Evolutionary conservation across 2,888 invertebrate species (phyloP).

Genomic region (Tanaodytes sp.): DNA sequence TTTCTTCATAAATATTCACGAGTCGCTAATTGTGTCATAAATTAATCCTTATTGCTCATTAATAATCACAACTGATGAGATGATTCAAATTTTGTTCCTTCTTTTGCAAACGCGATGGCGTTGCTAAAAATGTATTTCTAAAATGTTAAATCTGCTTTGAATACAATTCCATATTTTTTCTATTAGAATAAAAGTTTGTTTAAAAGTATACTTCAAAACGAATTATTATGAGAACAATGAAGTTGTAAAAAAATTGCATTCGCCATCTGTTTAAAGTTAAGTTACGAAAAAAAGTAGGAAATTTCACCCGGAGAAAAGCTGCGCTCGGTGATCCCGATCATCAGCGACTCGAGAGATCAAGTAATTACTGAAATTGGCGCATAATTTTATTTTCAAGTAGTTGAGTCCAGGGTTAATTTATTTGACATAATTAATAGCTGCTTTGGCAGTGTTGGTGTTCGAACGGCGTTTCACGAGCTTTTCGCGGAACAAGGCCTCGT

Average conservation of each 20-base stretch:
- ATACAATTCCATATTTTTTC: no score
- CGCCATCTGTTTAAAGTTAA: no score
- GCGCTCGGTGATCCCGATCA: conserved; percentile 10
- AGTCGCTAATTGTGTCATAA: conserved; percentile 37
- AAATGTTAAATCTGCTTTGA: no score
- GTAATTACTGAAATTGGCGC: conserved; percentile 52
- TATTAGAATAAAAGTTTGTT: no score
- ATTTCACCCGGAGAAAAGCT: neutral
- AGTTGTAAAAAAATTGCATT: no score
- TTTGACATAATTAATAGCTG: conserved; percentile 53
- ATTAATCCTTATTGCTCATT: conserved; percentile 35
- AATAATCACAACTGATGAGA: conserved; percentile 24
- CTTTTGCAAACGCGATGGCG: no score
- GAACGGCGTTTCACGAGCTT: conserved; percentile 45
- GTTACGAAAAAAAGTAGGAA: neutral
- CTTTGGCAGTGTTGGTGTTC: conserved; percentile 48
- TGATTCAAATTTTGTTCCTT: no score
- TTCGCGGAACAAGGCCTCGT: conserved; percentile 49
- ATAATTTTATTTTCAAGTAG: conserved; percentile 53
- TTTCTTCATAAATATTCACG: conserved; percentile 42
- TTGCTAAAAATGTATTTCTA: no score
- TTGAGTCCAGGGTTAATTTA: conserved; percentile 55
- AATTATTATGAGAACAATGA: no score
- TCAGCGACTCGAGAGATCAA: conserved; percentile 36
- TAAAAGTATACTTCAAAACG: no score